Base-by-base conservation (phyloP, 2,888 invertebrate genomes). In the Adineta ricciae region DNA sequence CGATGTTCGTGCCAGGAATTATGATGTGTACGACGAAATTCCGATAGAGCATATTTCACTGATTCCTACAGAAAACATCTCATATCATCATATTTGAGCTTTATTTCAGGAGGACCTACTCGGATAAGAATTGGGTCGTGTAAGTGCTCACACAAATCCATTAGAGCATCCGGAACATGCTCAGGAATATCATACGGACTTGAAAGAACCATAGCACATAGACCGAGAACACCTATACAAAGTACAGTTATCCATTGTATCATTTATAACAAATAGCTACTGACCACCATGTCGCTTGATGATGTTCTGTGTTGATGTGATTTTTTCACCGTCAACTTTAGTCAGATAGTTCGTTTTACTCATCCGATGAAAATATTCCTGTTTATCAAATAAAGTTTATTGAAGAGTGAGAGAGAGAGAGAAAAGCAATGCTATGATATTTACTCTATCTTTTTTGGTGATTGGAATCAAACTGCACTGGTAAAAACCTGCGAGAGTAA, bases 1-100 rank as follows among this genome's bases (percentile, higher is more conserved):
- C 95, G 94, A 90, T 96, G 95, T 86, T 93, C 93, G 86, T 94
- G 93, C 96, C 96, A 97, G 90, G 94, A 95, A 90, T 96, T 95
- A 88, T 95, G 94, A 90, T 97, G 96, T 0, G 96, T 96, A 86
- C 96, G 92, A 87, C 95, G 93, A 91, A 97, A 97, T 90, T 96
- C 94, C 0, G 94, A 94, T 84, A 97, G 91, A 0, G 95, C 94
- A 88, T 94, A 93, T 86, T 95, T 93, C 87, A 97, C 95, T 7
- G 96, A 94, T 84, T 94, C 93, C 93, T 94, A 8, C n/a, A 64
- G n/a, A 27, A n/a, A 46, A 46, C 5, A 46, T n/a, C n/a, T n/a
- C n/a, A 46, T 11, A 11, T 8, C 11, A 46, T 46, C 11, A 5
- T 46, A 46, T 46, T 49, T 9, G 64, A 72, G 84, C 83, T 27